A percentile compares a stretch with the other conserved stretches of the same genome.
These are phyloP conservation scores for Amorpha juglandis DNA, from an alignment of 2,888 invertebrate genomes.

Conservation along the genomic window DNA sequence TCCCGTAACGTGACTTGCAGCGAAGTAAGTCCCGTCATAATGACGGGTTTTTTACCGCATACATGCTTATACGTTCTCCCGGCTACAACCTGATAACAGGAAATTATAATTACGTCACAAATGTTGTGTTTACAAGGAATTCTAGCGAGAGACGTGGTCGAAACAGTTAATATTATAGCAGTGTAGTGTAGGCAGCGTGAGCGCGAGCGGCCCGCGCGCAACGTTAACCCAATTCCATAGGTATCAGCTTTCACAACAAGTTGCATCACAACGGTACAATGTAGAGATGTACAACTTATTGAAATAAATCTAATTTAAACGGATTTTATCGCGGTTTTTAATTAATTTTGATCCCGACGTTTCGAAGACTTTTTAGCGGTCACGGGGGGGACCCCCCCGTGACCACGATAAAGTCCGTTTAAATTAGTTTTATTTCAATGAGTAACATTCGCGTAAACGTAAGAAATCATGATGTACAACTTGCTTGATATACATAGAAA, in stretches of 20 bases:
- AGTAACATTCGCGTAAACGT: too few species aligned
- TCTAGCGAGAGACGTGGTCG: conserved; percentile 29
- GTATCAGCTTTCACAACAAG: conserved; percentile 77
- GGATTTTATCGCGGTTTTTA: too few species aligned
- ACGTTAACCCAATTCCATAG: conserved; percentile 71
- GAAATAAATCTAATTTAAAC: too few species aligned
- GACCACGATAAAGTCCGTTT: too few species aligned
- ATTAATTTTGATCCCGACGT: too few species aligned
- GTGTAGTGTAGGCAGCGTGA: conserved; percentile 30
- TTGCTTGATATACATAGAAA: not conserved
- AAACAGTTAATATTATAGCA: conserved; percentile 32
- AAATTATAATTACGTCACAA: conserved; percentile 23
- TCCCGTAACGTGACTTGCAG: not conserved
- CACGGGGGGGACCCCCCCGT: too few species aligned
- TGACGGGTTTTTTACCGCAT: not conserved
- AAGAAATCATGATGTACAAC: conserved; percentile 31
- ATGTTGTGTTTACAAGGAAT: conserved; percentile 32
- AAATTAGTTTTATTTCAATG: too few species aligned
- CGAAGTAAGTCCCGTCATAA: not conserved
- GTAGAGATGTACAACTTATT: conserved; percentile 30
- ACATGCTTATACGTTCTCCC: not conserved
- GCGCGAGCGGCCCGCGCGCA: conserved; percentile 47
- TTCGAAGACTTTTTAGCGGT: too few species aligned
- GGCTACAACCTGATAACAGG: not conserved
- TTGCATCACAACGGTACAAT: conserved; percentile 53